A percentile compares a stretch with the other conserved stretches of the same genome.
Conservation (phyloP, 2,113 vertebrate species). For the Acanthisitta chloris region DNA sequence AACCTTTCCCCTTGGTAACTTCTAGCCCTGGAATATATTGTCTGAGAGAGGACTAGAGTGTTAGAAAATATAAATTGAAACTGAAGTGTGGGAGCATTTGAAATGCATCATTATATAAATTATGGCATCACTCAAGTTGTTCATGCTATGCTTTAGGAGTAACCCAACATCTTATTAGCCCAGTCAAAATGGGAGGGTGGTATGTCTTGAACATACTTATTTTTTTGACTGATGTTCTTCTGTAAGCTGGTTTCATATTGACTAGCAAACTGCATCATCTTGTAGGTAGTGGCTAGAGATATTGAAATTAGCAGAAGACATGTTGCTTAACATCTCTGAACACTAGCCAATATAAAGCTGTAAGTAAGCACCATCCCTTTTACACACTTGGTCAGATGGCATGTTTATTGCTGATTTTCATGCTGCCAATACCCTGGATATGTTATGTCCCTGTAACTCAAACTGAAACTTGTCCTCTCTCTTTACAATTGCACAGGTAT, state of each 20-base stretch:
- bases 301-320: background rate
- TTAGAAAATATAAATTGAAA: background rate
- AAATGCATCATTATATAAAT: background rate
- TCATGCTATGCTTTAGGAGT: background rate
- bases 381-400: background rate
- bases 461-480: background rate
- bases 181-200: background rate
- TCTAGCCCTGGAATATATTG: background rate
- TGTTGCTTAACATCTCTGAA: background rate
- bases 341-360: background rate
- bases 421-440: background rate
- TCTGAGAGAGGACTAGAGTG: background rate
- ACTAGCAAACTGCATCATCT: background rate
- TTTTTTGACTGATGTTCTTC: background rate
- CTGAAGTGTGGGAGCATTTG: background rate
- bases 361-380: background rate
- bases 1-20: constrained; percentile 5
- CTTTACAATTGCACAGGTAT: background rate
- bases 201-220: background rate
- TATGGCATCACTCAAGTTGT: background rate
- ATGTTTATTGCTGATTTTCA: background rate
- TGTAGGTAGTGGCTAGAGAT: background rate
- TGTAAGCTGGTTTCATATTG: background rate
- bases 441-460: background rate
- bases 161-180: background rate